Base-by-base conservation (phyloP, 2,888 invertebrate species). In the Schrankia costaestrigalis region DNA sequence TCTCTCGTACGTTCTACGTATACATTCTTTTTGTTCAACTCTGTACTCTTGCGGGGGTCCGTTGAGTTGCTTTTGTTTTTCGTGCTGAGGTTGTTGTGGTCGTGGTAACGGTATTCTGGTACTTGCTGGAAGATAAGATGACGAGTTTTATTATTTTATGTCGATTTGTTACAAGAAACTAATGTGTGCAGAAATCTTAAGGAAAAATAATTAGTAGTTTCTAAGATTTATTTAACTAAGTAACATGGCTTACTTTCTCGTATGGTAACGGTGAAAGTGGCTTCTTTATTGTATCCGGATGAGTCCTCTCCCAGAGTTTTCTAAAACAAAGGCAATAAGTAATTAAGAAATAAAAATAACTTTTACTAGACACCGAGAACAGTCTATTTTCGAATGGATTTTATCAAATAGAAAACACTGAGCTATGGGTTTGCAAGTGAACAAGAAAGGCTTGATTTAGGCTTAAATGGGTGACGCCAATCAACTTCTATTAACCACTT, bases 31-130 rank as follows among this genome's bases (percentile, higher is more conserved):
- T 76, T 81, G 26, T 70, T 66, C 0, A 65, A 50, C 1, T 70
- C 71, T 0, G 58, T 49, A 29, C 70, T 74, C 51, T 75, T 75
- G 25, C 62, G 66, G 0, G 50, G 25, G 0, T 76, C 73, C 0
- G 78, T 75, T 0, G 50, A 54, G 37, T 85, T 86, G 26, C 63
- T 62, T 28, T 80, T 80, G 55, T 89, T 89, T 52, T 87, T 87
- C 0, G 84, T 85, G 36, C 87, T 88, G 0, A 89, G 46, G 45
- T 89, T 89, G 48, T 88, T 89, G 67, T 89, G 89, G 33, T 89
- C 89, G 36, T 89, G 89, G 57, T 88, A 89, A 0, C 81, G 79
- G 52, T 78, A 71, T 40, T 85, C 86, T 0, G 79, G 66, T n/a
- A 64, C 31, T 27, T 74, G 61, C 69, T 77, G 57, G 8, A 41